Evolutionary conservation across 2,797 vertebrate species (phyloP).

Genomic region (Falco novaeseelandiae): DNA sequence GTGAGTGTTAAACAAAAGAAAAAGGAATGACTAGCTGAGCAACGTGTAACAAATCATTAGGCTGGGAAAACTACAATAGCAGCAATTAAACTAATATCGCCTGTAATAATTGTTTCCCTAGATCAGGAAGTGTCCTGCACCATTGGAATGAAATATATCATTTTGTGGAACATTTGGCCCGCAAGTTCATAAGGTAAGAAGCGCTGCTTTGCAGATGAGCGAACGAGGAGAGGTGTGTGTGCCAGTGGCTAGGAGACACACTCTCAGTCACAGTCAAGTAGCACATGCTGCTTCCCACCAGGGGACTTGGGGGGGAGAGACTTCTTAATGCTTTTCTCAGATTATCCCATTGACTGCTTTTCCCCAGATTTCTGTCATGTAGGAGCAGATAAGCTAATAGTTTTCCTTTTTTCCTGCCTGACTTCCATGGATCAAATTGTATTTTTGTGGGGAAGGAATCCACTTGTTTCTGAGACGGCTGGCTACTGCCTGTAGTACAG

Average conservation of each 20-base stretch:
- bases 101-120: constrained; percentile 63
- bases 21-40: not conserved
- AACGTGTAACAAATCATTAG: not conserved
- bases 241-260: not conserved
- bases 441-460: not conserved
- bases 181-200: constrained; percentile 95
- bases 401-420: not conserved
- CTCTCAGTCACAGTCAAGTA: not conserved
- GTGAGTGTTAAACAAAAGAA: not conserved
- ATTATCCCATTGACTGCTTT: not conserved
- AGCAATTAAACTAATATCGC: not conserved
- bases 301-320: no score
- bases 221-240: no score
- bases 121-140: constrained; percentile 95
- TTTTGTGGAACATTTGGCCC: constrained; percentile 95
- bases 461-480: not conserved
- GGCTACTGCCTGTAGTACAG: not conserved
- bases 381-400: not conserved
- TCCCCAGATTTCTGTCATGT: not conserved
- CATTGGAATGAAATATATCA: constrained; percentile 98
- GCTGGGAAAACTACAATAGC: not conserved
- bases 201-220: not conserved
- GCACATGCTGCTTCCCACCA: fast-evolving
- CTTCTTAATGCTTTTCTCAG: not conserved
- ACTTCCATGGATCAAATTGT: fast-evolving